Conservation (phyloP, 2,113 vertebrate species). For the Mastomys natalensis region DNA sequence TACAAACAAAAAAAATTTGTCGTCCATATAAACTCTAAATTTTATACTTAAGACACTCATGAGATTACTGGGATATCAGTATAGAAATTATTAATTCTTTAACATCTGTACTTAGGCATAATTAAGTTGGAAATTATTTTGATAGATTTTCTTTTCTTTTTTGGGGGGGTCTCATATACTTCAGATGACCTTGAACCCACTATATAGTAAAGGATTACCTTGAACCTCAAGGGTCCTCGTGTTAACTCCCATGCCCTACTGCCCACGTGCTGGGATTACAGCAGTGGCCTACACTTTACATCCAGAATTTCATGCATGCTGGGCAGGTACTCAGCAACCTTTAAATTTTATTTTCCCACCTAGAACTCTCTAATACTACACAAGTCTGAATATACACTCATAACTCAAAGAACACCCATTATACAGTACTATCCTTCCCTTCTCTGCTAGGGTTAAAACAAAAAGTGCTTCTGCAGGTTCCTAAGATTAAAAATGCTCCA, state of each 20-base stretch:
- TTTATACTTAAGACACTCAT: constrained; percentile 16
- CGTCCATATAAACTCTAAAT: not conserved
- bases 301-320: too few relatives aligned
- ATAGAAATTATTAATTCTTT: constrained; percentile 43
- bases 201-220: not conserved
- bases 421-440: not conserved
- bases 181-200: not conserved
- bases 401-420: constrained; percentile 24
- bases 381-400: not conserved
- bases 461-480: not conserved
- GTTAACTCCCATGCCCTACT: not conserved
- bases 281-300: not conserved
- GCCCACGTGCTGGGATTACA: not conserved
- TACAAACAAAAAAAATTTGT: constrained; percentile 32
- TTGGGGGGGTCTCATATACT: not conserved
- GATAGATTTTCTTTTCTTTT: not conserved
- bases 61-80: not conserved
- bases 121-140: constrained; percentile 50
- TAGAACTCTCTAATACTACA: not conserved
- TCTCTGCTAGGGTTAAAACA: not conserved
- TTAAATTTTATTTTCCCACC: constrained; percentile 27
- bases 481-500: constrained; percentile 23
- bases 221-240: too few relatives aligned
- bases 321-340: not conserved
- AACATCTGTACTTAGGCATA: constrained; percentile 8